phyloP scores from a whole-genome alignment of 2,113 vertebrate genomes.

The Vulpes ferrilata region DNA sequence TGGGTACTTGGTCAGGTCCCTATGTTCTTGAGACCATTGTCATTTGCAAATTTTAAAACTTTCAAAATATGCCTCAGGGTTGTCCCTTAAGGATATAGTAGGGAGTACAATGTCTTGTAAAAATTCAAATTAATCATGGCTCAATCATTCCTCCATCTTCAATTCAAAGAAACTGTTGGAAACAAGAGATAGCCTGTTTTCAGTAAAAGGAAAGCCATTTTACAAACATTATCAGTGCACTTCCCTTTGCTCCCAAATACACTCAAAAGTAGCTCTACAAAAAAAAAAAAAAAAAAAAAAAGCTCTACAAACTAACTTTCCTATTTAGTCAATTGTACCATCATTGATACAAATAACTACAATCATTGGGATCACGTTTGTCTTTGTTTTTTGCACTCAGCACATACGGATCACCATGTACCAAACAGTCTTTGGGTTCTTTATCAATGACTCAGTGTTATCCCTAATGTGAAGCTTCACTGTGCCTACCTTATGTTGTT shows the following conservation, averaged over 20 bases:
- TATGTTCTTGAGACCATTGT: not conserved
- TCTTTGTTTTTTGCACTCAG: not conserved
- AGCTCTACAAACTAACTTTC: not conserved
- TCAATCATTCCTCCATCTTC: not conserved
- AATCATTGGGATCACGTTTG: not conserved
- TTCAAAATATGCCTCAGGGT: not conserved
- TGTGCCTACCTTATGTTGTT: not conserved
- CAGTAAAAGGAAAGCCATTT: not conserved
- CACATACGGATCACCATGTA: not conserved
- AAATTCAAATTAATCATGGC: not conserved
- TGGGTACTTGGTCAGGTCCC: not conserved
- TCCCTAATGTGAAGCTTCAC: not conserved
- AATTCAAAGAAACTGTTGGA: constrained; percentile 11
- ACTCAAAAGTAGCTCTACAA: not conserved
- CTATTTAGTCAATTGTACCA: not conserved
- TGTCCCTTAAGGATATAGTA: not conserved
- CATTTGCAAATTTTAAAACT: not conserved
- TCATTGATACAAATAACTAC: not conserved
- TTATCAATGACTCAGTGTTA: not conserved
- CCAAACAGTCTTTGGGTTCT: not conserved
- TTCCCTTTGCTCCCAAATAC: not conserved
- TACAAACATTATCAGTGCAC: not conserved
- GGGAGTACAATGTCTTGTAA: constrained; percentile 23
- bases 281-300: not conserved
- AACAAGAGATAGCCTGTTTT: not conserved